Evolutionary conservation across 2,797 vertebrate genomes (phyloP).

Genomic region (Pseudochirops cupreus): DNA sequence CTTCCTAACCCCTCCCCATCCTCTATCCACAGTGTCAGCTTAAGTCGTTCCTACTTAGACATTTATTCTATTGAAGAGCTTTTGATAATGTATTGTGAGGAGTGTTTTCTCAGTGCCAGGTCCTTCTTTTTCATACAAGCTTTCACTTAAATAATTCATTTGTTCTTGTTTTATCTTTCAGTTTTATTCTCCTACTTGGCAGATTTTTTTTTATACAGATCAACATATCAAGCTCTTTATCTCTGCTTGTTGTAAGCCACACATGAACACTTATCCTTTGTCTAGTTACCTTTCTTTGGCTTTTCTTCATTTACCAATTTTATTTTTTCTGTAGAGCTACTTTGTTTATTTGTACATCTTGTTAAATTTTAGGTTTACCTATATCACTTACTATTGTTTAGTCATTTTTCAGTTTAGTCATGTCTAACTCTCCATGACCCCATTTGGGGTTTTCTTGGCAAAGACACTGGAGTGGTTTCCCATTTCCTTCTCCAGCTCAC

Average conservation of each 20-base stretch:
- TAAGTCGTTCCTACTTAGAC: neutral
- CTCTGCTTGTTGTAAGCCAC: neutral
- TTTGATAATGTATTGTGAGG: fast-evolving
- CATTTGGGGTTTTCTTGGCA: neutral
- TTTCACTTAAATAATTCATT: neutral
- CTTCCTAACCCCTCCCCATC: neutral
- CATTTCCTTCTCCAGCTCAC: neutral
- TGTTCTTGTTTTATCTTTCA: neutral
- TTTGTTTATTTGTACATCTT: neutral
- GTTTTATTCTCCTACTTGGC: neutral
- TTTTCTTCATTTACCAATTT: constrained; percentile 20
- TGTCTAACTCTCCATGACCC: neutral
- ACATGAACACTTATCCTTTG: neutral
- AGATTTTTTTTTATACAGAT: neutral
- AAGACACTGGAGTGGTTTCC: neutral
- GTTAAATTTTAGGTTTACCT: neutral
- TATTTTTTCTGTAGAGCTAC: neutral
- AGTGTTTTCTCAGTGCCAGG: fast-evolving
- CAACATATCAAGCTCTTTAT: neutral
- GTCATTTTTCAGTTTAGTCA: neutral
- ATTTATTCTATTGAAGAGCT: neutral
- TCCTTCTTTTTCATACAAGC: neutral
- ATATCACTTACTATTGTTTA: neutral
- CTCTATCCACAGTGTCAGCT: neutral
- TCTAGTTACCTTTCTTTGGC: constrained; percentile 12